These are phyloP conservation scores for Gadopsis bispinosus DNA, from an alignment of 2,797 vertebrate species.

Conservation along the genomic window DNA sequence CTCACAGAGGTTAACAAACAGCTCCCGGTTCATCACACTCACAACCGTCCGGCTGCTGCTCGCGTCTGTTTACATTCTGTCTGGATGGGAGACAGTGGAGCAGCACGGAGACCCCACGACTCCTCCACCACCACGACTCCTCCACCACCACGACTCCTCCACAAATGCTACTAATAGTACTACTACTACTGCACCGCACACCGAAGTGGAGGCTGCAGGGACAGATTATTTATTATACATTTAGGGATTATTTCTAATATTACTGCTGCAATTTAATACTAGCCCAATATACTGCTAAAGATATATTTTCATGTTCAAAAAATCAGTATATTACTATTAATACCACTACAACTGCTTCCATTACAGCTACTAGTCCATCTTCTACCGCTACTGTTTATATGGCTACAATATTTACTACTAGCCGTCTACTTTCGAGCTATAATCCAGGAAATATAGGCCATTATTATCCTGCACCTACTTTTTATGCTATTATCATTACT, in stretches of 20 bases:
- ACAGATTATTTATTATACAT: too few relatives aligned
- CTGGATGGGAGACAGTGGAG: constrained; percentile 45
- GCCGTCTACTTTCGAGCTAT: neutral
- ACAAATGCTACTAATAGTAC: neutral
- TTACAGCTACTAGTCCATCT: neutral
- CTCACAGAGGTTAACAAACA: constrained; percentile 37
- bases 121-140: neutral
- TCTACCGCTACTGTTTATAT: neutral
- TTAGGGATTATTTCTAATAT: too few relatives aligned
- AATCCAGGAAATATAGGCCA: too few relatives aligned
- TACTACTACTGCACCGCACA: neutral
- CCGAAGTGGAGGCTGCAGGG: neutral
- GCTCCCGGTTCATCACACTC: constrained; percentile 31
- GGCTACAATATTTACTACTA: neutral
- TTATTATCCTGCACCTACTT: neutral
- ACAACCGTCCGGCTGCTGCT: constrained; percentile 41
- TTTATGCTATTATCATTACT: neutral
- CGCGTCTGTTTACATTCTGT: constrained; percentile 60
- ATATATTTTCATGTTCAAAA: neutral
- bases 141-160: neutral
- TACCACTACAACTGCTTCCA: neutral
- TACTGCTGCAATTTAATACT: neutral
- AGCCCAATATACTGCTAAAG: neutral
- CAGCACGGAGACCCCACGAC: neutral
- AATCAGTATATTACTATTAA: neutral